These are phyloP conservation scores for Gisinianus flammeolus DNA, from an alignment of 2,888 invertebrate species.

Conservation along the genomic window DNA sequence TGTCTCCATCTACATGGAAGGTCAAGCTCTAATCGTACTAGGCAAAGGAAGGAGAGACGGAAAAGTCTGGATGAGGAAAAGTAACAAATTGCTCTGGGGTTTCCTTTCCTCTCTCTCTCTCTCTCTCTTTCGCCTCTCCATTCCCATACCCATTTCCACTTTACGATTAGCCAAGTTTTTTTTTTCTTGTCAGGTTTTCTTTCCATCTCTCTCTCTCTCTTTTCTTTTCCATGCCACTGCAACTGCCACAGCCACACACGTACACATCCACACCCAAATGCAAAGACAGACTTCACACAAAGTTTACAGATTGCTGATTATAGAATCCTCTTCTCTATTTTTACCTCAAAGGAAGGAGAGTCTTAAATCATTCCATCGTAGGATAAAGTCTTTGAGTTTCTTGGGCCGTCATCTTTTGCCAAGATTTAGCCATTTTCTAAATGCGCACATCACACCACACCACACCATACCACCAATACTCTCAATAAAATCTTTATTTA, in stretches of 20 bases:
- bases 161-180: not conserved
- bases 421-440: conserved; percentile 5
- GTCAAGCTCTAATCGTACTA: too few relatives aligned
- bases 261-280: not conserved
- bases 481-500: conserved; percentile 23
- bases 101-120: not conserved
- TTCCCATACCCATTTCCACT: not conserved
- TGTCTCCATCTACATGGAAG: not conserved
- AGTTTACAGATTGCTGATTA: conserved; percentile 15
- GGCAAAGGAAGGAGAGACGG: not conserved
- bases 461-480: not conserved
- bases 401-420: conserved; percentile 22
- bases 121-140: not conserved
- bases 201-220: not conserved
- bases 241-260: not conserved
- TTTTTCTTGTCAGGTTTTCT: not conserved
- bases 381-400: conserved; percentile 4
- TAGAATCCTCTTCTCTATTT: conserved; percentile 17
- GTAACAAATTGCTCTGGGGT: not conserved
- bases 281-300: not conserved
- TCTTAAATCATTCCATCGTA: conserved; percentile 16
- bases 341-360: conserved; percentile 2
- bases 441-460: not conserved
- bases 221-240: not conserved
- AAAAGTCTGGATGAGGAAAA: not conserved